Evolutionary conservation across 35 echinoderm and acorn worm species (phyloP).

Genomic region (Apostichopus californicus): DNA sequence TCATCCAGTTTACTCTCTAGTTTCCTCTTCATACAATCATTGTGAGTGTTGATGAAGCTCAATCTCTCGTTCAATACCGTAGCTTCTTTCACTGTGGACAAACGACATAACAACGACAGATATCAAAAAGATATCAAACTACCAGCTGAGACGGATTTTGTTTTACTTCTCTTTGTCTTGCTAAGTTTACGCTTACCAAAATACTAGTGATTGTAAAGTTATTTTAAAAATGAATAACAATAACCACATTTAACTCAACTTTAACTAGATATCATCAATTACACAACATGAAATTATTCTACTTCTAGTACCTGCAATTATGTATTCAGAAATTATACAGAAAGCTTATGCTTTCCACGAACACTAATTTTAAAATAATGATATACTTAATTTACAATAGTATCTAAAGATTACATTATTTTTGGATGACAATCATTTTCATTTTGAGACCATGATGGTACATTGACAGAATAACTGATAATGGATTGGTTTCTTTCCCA

Average conservation of each 20-base stretch:
- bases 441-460: too few species aligned
- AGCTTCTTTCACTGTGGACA: conserved; percentile 38
- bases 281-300: background rate
- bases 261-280: background rate
- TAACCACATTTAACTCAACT: too few species aligned
- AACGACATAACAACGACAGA: background rate
- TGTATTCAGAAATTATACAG: too few species aligned
- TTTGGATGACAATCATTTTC: too few species aligned
- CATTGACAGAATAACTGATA: too few species aligned
- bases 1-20: conserved; percentile 15
- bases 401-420: too few species aligned
- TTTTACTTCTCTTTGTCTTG: background rate
- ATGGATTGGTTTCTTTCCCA: too few species aligned
- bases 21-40: background rate
- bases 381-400: too few species aligned
- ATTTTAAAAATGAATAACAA: too few species aligned
- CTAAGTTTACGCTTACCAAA: background rate
- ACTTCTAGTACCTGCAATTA: background rate
- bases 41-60: conserved; percentile 36
- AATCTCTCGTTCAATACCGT: conserved; percentile 13
- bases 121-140: background rate
- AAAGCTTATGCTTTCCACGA: too few species aligned
- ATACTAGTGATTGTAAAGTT: background rate
- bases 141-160: background rate
- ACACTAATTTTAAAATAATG: too few species aligned